Percentiles rank a stretch among this genome's conserved stretches.
Conservation (phyloP, 2,888 invertebrate genomes). For the Dryomyza anilis region DNA sequence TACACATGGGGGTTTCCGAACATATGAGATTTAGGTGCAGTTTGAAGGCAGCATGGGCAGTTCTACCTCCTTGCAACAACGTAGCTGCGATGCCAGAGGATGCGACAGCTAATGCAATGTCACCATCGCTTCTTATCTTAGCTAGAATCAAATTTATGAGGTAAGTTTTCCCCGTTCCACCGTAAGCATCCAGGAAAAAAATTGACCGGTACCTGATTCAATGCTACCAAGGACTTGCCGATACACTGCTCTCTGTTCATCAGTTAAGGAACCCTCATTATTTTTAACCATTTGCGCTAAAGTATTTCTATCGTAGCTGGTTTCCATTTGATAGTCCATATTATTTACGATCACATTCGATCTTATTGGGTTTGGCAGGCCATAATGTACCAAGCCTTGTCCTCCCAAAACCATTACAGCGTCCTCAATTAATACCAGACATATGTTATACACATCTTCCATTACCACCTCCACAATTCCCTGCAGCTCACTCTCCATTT, state of each 20-base stretch:
- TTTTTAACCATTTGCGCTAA: neutral
- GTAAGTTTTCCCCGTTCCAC: no score
- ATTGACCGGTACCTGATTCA: no score
- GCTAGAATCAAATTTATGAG: no score
- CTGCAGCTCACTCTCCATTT: no score
- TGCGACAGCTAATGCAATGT: conserved; percentile 27
- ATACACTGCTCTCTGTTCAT: neutral
- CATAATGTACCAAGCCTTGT: neutral
- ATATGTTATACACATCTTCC: neutral
- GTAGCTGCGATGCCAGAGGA: conserved; percentile 31
- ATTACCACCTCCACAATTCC: no score
- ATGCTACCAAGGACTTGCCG: neutral
- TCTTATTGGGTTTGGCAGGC: conserved; percentile 4
- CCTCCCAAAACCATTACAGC: neutral
- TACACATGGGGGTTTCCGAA: neutral
- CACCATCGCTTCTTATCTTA: no score
- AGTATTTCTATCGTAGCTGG: no score
- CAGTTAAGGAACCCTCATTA: neutral
- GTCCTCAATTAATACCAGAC: conserved; percentile 16
- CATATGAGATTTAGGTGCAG: conserved; percentile 19
- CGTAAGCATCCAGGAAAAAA: no score
- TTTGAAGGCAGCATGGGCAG: conserved; percentile 25
- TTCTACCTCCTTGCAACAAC: conserved; percentile 26
- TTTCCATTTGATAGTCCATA: neutral
- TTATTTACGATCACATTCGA: neutral